phyloP scores from a whole-genome alignment of 2,888 invertebrate species.

The Lepeophtheirus nordmannii region DNA sequence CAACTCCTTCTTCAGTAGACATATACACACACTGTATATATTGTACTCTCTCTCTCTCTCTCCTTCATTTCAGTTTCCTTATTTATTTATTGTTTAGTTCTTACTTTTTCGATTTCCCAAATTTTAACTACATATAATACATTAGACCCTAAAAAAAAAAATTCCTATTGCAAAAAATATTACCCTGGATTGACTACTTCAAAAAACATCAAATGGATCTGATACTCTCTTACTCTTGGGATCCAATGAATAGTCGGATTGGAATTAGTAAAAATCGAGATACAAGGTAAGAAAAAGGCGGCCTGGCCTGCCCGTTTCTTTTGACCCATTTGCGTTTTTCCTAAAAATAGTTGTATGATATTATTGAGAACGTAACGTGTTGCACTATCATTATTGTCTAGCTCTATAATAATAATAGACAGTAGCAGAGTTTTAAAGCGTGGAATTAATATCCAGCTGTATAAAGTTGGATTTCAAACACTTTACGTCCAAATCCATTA shows the following conservation, averaged over 20 bases:
- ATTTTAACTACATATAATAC: not conserved
- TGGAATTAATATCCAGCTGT: no score
- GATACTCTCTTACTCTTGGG: slow-evolving; percentile 5
- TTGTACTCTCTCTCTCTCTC: no score
- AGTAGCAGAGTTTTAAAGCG: no score
- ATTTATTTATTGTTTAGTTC: not conserved
- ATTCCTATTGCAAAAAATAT: not conserved
- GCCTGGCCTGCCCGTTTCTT: no score
- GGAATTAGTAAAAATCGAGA: not conserved
- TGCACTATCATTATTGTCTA: no score
- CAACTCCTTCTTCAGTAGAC: no score
- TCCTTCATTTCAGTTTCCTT: not conserved
- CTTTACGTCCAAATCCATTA: no score
- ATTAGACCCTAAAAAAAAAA: not conserved
- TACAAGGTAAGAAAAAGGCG: not conserved
- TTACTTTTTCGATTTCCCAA: not conserved
- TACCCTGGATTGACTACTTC: not conserved
- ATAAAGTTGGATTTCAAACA: no score
- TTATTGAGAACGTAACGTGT: no score
- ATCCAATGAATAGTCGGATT: not conserved
- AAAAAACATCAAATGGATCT: not conserved
- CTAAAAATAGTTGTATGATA: no score
- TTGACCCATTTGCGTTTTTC: no score
- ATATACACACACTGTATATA: not conserved
- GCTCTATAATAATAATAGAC: no score